A percentile compares a stretch with the other conserved stretches of the same genome.
Conservation (phyloP, 2,797 vertebrate genomes). For the Cottoperca gobio region DNA sequence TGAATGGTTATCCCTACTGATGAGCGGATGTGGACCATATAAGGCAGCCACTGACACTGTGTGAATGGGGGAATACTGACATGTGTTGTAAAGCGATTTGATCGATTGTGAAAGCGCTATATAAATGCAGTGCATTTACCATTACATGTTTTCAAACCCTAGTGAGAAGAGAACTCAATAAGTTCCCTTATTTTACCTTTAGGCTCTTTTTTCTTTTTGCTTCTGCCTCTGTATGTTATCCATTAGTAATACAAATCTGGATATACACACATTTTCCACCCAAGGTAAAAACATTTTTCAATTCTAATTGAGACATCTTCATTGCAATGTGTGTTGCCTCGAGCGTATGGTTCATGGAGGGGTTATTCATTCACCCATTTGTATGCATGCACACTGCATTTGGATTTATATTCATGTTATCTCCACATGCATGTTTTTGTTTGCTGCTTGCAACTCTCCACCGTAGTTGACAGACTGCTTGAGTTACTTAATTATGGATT, state of each 20-base stretch:
- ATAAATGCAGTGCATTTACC: too few species aligned
- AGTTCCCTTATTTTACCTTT: background rate
- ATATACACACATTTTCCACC: background rate
- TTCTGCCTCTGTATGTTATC: background rate
- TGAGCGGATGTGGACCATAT: too few species aligned
- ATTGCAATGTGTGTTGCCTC: constrained; percentile 3
- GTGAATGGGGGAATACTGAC: too few species aligned
- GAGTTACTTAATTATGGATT: constrained; percentile 10
- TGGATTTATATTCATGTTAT: background rate
- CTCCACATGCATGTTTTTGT: constrained; percentile 3
- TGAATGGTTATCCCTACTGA: too few species aligned
- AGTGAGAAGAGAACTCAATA: background rate
- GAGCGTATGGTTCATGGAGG: background rate
- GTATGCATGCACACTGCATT: background rate
- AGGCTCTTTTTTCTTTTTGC: background rate
- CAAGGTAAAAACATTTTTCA: constrained; percentile 2
- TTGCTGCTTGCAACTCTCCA: background rate
- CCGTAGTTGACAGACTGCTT: background rate
- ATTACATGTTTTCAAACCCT: background rate
- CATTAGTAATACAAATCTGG: background rate
- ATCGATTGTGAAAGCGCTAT: too few species aligned
- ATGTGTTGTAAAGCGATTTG: too few species aligned
- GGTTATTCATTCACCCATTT: background rate
- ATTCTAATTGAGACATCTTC: background rate
- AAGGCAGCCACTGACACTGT: too few species aligned